phyloP scores from a whole-genome alignment of 2,888 invertebrate genomes.

The Epiblema foenella region DNA sequence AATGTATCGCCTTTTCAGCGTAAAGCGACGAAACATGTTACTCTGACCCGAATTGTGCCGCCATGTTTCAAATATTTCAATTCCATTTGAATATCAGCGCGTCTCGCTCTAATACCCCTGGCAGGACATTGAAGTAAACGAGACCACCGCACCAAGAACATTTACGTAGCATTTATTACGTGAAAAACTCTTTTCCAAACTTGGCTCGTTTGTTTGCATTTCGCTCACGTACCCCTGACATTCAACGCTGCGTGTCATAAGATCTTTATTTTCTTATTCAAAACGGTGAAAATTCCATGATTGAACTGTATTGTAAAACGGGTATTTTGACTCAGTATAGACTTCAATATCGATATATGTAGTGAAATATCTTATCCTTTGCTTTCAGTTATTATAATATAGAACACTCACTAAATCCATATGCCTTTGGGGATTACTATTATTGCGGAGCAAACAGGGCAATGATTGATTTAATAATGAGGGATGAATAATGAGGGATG shows the following conservation, averaged over 20 bases:
- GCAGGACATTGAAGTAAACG: background rate
- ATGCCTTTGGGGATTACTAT: no score
- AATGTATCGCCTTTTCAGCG: conserved; percentile 57
- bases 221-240: conserved; percentile 61
- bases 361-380: background rate
- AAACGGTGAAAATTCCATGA: conserved; percentile 21
- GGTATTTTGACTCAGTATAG: background rate
- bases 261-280: conserved; percentile 10
- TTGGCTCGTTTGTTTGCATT: background rate
- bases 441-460: no score
- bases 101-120: background rate
- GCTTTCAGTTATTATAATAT: background rate
- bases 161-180: background rate
- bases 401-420: no score
- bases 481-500: no score
- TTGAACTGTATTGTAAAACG: background rate
- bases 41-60: conserved; percentile 56
- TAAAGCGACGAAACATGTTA: conserved; percentile 80
- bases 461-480: no score
- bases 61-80: conserved; percentile 59
- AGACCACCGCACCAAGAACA: background rate
- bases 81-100: background rate
- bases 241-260: conserved; percentile 8
- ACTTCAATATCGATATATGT: background rate
- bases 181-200: background rate